These are phyloP conservation scores for Sinonovacula constricta DNA, from an alignment of 1,140 invertebrate genomes.

Conservation along the genomic window DNA sequence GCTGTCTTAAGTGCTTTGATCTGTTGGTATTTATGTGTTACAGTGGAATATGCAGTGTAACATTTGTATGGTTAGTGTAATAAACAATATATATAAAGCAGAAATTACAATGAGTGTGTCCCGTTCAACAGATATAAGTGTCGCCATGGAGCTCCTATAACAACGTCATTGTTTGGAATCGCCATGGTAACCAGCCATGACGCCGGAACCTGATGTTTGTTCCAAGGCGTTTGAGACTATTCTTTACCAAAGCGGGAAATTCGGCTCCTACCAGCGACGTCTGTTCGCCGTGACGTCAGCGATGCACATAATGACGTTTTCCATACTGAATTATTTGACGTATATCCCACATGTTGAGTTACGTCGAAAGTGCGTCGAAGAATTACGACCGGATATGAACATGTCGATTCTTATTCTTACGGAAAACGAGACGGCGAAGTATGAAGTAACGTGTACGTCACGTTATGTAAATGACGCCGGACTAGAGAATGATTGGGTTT, in stretches of 20 bases:
- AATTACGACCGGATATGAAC: conserved; percentile 2
- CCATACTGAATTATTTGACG: conserved; percentile 28
- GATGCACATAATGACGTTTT: conserved; percentile 36
- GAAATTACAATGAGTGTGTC: too few relatives aligned
- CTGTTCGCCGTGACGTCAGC: conserved; percentile 14
- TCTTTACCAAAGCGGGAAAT: conserved; percentile 43
- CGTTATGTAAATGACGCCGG: conserved; percentile 35
- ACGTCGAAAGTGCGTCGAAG: conserved; percentile 25
- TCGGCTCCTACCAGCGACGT: conserved; percentile 40
- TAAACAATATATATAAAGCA: too few relatives aligned
- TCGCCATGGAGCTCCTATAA: too few relatives aligned
- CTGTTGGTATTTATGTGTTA: too few relatives aligned
- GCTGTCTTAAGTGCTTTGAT: too few relatives aligned
- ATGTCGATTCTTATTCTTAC: neutral
- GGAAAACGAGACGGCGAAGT: conserved; percentile 14
- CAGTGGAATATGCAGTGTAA: too few relatives aligned
- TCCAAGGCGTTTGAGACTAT: conserved; percentile 46
- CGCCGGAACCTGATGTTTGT: conserved; percentile 11
- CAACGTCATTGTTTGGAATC: too few relatives aligned
- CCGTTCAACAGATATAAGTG: too few relatives aligned
- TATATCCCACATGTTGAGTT: conserved; percentile 26
- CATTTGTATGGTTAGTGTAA: too few relatives aligned
- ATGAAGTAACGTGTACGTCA: conserved; percentile 14
- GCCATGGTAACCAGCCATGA: neutral
- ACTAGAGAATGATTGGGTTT: conserved; percentile 39